Evolutionary conservation across 2,888 invertebrate genomes (phyloP).

Genomic region (Cyrtodaria siliqua): DNA sequence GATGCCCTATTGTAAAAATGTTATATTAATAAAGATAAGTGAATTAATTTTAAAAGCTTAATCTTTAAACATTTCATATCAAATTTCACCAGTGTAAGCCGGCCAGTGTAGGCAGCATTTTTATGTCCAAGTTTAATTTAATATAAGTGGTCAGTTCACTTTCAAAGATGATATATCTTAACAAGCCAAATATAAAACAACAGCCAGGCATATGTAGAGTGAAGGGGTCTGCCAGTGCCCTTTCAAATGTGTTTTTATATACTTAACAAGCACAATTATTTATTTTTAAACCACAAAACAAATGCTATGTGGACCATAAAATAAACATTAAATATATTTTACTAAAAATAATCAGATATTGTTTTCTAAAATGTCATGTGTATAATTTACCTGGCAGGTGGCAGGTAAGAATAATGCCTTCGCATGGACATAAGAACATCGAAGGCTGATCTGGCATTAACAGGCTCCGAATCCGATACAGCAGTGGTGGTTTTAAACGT

Average conservation of each 20-base stretch:
- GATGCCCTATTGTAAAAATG: background rate
- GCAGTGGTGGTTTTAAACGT: constrained; percentile 7
- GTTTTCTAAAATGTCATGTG: background rate
- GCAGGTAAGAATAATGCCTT: background rate
- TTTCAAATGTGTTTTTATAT: no score
- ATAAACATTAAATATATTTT: constrained; percentile 5
- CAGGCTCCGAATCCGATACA: constrained; percentile 7
- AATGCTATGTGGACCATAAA: constrained; percentile 5
- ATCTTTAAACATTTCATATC: constrained; percentile 1
- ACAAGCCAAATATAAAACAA: constrained; percentile 4
- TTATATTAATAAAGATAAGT: background rate
- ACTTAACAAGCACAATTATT: background rate
- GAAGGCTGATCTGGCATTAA: constrained; percentile 6
- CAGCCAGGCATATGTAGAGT: background rate
- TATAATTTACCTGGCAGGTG: constrained; percentile 5
- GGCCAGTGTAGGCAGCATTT: constrained; percentile 9
- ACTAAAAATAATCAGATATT: background rate
- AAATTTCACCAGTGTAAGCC: constrained; percentile 4
- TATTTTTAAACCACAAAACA: constrained; percentile 4
- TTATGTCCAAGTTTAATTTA: constrained; percentile 1
- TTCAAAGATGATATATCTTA: constrained; percentile 1
- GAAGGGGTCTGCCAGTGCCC: no score
- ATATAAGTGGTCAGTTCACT: constrained; percentile 4
- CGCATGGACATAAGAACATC: background rate
- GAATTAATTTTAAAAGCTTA: constrained; percentile 1